These are phyloP conservation scores for Atherix ibis DNA, from an alignment of 2,888 invertebrate genomes.

Conservation along the genomic window DNA sequence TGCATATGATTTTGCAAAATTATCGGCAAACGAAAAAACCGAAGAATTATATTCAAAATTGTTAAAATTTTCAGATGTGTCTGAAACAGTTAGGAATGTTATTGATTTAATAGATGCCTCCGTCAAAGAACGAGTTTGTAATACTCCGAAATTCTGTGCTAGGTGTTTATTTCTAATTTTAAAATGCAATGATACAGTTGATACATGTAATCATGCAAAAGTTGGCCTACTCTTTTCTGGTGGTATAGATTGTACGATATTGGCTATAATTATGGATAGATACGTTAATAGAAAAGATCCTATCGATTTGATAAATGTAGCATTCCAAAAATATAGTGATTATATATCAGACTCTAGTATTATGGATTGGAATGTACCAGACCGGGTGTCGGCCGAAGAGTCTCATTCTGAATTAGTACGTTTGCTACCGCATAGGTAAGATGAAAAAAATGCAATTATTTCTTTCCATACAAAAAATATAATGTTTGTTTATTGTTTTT, in stretches of 20 bases:
- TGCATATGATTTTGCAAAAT: no score
- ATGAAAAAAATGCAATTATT: no score
- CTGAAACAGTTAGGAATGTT: slow-evolving; percentile 34
- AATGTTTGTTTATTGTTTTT: no score
- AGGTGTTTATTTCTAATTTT: no score
- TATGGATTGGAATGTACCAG: slow-evolving; percentile 54
- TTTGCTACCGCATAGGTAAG: slow-evolving; percentile 46
- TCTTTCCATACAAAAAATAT: no score
- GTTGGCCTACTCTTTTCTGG: slow-evolving; percentile 86
- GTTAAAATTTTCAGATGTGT: slow-evolving; percentile 27
- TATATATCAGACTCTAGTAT: slow-evolving; percentile 11
- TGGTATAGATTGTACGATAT: slow-evolving; percentile 86
- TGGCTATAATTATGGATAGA: slow-evolving; percentile 65
- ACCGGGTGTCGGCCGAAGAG: slow-evolving; percentile 60
- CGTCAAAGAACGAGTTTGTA: slow-evolving; percentile 40
- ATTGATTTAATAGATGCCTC: slow-evolving; percentile 40
- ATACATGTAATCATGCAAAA: slow-evolving; percentile 42
- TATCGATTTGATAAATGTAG: slow-evolving; percentile 90
- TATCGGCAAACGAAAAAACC: slow-evolving; percentile 2
- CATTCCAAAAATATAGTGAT: slow-evolving; percentile 48
- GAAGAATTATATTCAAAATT: slow-evolving; percentile 28
- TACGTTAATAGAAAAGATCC: slow-evolving; percentile 45
- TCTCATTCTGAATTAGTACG: slow-evolving; percentile 51
- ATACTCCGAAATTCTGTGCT: slow-evolving; percentile 46
- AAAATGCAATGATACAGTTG: slow-evolving; percentile 7